A percentile compares a stretch with the other conserved stretches of the same genome.
These are phyloP conservation scores for Dinoponera quadriceps DNA, from an alignment of 1,140 invertebrate species.

Conservation along the genomic window DNA sequence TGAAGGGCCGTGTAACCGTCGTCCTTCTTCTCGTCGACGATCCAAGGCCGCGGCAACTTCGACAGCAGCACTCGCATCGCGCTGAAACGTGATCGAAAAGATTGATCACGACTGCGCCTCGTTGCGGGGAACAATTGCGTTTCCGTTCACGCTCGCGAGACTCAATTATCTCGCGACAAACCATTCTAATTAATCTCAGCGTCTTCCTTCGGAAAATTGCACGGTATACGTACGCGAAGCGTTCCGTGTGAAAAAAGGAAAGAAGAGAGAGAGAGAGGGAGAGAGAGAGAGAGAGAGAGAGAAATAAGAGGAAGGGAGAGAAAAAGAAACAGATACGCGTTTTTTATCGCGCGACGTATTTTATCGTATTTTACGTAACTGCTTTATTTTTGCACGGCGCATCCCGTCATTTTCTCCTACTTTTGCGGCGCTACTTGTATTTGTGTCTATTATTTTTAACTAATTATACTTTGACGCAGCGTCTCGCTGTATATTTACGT, in stretches of 20 bases:
- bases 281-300: no score
- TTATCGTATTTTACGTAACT: constrained; percentile 1
- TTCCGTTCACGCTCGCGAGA: not conserved
- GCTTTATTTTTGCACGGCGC: not conserved
- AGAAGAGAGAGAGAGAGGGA: no score
- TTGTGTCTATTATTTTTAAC: not conserved
- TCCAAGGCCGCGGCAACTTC: constrained; percentile 97
- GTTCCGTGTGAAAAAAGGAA: no score
- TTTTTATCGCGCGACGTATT: not conserved
- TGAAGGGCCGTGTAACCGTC: constrained; percentile 99
- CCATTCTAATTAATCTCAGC: constrained; percentile 13
- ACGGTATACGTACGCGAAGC: no score
- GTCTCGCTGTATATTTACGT: not conserved
- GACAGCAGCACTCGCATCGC: constrained; percentile 97
- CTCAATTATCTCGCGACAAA: constrained; percentile 21
- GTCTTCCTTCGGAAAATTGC: not conserved
- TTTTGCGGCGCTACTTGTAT: not conserved
- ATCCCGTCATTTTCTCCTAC: not conserved
- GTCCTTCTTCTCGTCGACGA: constrained; percentile 99
- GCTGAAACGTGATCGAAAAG: constrained; percentile 85
- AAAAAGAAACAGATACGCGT: not conserved
- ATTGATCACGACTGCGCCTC: not conserved
- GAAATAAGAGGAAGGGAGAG: no score
- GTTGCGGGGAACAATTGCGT: not conserved
- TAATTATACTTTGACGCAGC: constrained; percentile 7